A percentile compares a stretch with the other conserved stretches of the same genome.
These are phyloP conservation scores for Mamestra brassicae DNA, from an alignment of 2,888 invertebrate species.

Conservation along the genomic window DNA sequence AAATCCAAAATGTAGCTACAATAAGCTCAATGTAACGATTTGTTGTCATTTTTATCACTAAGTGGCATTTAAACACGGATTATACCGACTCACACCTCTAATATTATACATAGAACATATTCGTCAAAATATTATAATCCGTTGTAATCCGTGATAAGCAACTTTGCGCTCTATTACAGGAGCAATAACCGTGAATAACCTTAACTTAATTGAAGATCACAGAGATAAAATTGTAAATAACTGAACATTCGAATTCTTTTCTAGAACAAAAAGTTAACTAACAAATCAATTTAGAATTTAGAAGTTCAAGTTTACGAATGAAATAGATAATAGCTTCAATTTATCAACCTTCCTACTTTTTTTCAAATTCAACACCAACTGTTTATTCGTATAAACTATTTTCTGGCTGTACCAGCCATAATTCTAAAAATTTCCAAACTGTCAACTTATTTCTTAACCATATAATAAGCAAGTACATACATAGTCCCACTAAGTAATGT, in stretches of 20 bases:
- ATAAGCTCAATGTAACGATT: too few relatives aligned
- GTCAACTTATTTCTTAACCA: conserved; percentile 13
- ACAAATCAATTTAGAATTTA: not conserved
- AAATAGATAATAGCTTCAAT: not conserved
- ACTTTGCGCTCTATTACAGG: conserved; percentile 28
- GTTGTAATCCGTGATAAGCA: conserved; percentile 41
- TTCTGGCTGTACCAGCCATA: not conserved
- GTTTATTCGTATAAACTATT: conserved; percentile 8
- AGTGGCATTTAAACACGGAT: conserved; percentile 24
- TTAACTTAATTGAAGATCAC: conserved; percentile 33
- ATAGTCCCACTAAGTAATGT: not conserved
- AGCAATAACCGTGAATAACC: conserved; percentile 52
- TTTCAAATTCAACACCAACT: not conserved
- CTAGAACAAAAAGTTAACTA: not conserved
- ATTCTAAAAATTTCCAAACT: conserved; percentile 14
- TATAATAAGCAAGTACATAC: not conserved
- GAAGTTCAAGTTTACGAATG: not conserved
- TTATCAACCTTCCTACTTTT: not conserved
- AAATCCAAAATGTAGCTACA: not conserved
- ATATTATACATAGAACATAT: conserved; percentile 17
- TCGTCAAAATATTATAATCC: conserved; percentile 32
- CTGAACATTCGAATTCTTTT: conserved; percentile 9
- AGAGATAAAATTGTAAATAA: conserved; percentile 24
- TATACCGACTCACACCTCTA: conserved; percentile 13
- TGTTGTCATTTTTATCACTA: conserved; percentile 11